Conservation (phyloP, 2,888 invertebrate species). For the Caenorhabditis sinica region DNA sequence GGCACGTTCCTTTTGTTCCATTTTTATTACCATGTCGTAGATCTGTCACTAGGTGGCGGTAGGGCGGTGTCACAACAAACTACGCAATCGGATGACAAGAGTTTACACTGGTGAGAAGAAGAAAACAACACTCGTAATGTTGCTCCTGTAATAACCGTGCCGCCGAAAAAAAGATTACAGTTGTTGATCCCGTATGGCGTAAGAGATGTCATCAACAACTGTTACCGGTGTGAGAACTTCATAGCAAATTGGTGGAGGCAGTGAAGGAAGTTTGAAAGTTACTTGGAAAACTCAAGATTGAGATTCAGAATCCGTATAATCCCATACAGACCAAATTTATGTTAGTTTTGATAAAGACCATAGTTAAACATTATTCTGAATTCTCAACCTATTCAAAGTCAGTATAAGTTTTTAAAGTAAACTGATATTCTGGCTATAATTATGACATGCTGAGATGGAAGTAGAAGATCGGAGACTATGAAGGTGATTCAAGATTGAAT, state of each 20-base stretch:
- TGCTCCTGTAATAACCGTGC: constrained; percentile 56
- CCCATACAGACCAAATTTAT: too few relatives aligned
- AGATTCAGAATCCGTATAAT: too few relatives aligned
- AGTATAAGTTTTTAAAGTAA: too few relatives aligned
- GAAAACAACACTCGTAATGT: constrained; percentile 19
- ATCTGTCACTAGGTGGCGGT: constrained; percentile 30
- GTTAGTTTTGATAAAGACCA: too few relatives aligned
- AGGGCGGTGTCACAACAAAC: constrained; percentile 36
- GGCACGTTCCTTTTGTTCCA: constrained; percentile 40
- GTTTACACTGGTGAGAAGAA: constrained; percentile 16
- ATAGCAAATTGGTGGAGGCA: not conserved
- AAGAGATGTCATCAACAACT: constrained; percentile 43
- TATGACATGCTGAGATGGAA: too few relatives aligned
- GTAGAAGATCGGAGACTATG: too few relatives aligned
- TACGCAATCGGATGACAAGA: constrained; percentile 28
- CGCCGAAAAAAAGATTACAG: constrained; percentile 33
- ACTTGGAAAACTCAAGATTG: too few relatives aligned
- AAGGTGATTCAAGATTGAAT: too few relatives aligned
- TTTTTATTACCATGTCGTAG: constrained; percentile 41
- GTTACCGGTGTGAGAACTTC: constrained; percentile 10
- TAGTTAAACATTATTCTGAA: too few relatives aligned
- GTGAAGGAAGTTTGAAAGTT: not conserved
- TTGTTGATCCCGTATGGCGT: constrained; percentile 39
- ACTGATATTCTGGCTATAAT: too few relatives aligned
- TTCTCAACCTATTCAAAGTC: too few relatives aligned